Evolutionary conservation across 2,888 invertebrate genomes (phyloP), one percentile per base, ranked within the genome.

Genomic region (Lasiommata megera): DNA sequence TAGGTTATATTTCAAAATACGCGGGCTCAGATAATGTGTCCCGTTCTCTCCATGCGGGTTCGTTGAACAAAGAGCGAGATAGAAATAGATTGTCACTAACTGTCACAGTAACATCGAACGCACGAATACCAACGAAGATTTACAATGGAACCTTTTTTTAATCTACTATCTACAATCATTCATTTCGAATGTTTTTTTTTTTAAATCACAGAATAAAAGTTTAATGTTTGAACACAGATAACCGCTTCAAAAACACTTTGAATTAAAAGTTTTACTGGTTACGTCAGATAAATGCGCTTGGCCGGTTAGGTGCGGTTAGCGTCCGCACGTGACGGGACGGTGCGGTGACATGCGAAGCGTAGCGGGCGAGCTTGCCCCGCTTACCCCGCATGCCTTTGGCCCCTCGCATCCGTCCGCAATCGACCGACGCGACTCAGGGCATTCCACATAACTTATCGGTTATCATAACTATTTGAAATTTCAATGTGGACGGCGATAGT

Each of bases 291-390:
- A 2, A 7, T 9, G 46, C 3, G 12, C 31, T 16, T 14, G 29
- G 11, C 11, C 29, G 14, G 16, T 29, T 16, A 34, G 34, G 29
- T 3, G 9, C 29, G 14, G 16, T 29, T 16, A 34, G 34, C 16
- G 46, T 1, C 8, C 28, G 44, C 14, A 17, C 56, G 54, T 34
- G 48, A 38, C 55, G 12, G 41, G 31, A 9, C 52, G 57, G 52
- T 56, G 56, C 62, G 57, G 52, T 51, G 60, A 51, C 58, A 50
- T 56, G 52, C 62, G 60, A 60, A 51, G 46, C 56, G 56, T 46
- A 44, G 56, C 56, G 56, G 38, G 43, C 56, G 52, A 52, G 56
- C 44, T 17, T 29, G 23, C 43, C 51, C 56, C 46, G 16, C 54
- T 31, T 40, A n/a, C 37, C 52, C 56, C 54, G 28, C 54, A 9